These are phyloP conservation scores for Troglohyphantes excavatus DNA, from an alignment of 2,888 invertebrate genomes.

Conservation along the genomic window DNA sequence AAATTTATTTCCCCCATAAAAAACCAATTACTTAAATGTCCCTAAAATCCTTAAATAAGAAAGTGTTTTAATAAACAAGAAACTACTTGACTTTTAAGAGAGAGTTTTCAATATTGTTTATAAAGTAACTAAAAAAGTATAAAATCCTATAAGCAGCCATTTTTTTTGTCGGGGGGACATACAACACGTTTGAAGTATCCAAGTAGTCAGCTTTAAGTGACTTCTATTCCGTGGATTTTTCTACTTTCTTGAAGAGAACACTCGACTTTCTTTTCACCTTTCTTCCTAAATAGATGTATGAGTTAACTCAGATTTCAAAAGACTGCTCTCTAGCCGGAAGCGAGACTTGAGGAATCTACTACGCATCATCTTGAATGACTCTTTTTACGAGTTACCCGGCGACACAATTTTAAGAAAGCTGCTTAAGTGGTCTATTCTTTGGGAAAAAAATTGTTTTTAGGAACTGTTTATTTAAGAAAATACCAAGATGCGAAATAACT, in stretches of 20 bases:
- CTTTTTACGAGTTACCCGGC: neutral
- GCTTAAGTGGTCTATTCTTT: neutral
- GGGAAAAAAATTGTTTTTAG: too few species aligned
- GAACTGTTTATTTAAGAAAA: too few species aligned
- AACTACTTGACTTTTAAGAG: neutral
- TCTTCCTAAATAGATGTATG: neutral
- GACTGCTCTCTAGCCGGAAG: neutral
- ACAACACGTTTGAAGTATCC: neutral
- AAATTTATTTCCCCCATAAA: too few species aligned
- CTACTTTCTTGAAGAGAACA: neutral
- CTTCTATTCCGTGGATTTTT: neutral
- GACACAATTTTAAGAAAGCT: neutral
- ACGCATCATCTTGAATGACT: neutral
- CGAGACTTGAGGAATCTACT: neutral
- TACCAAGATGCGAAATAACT: too few species aligned
- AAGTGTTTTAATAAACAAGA: neutral
- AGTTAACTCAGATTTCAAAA: conserved; percentile 1
- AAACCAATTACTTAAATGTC: too few species aligned
- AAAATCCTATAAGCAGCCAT: neutral
- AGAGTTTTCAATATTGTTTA: neutral
- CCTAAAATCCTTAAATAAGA: too few species aligned
- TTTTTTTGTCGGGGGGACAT: neutral
- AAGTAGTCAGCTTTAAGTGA: neutral
- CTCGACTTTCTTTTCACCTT: neutral
- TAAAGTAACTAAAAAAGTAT: neutral